phyloP scores from a whole-genome alignment of 2,113 vertebrate genomes.

The Podilymbus podiceps region DNA sequence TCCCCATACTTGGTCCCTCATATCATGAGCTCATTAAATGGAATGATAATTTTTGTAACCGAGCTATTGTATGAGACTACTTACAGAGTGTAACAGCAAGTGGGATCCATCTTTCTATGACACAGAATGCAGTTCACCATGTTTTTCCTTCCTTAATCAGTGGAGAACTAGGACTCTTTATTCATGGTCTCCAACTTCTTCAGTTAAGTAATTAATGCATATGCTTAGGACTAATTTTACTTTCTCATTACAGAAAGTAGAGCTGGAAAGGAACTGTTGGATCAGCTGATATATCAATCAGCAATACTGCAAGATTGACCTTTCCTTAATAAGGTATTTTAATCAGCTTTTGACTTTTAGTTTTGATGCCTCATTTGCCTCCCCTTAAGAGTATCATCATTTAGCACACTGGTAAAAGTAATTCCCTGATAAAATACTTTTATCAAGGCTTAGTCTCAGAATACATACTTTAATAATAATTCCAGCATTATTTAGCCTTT shows the following conservation, averaged over 20 bases:
- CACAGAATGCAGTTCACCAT: neutral
- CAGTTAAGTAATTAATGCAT: slow-evolving; percentile 47
- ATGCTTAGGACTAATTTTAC: slow-evolving; percentile 46
- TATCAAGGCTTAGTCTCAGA: neutral
- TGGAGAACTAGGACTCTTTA: neutral
- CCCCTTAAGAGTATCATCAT: neutral
- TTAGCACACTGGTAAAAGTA: neutral
- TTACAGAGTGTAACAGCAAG: neutral
- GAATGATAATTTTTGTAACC: neutral
- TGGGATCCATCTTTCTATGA: neutral
- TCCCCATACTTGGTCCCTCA: neutral
- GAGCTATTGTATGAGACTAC: neutral
- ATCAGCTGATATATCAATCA: slow-evolving; percentile 61
- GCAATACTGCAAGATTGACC: slow-evolving; percentile 17
- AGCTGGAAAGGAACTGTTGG: slow-evolving; percentile 4
- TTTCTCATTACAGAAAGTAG: slow-evolving; percentile 46
- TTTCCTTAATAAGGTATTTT: slow-evolving; percentile 55
- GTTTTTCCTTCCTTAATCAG: slow-evolving; percentile 22
- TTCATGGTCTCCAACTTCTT: neutral
- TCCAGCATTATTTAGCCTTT: neutral
- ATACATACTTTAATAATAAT: neutral
- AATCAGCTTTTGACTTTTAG: slow-evolving; percentile 43
- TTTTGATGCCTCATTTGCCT: slow-evolving; percentile 35
- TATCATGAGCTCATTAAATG: neutral
- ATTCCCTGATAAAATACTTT: neutral